These are phyloP conservation scores for Acropora tenuis DNA, from an alignment of 64 coral and sea anemone genomes.

Conservation along the genomic window DNA sequence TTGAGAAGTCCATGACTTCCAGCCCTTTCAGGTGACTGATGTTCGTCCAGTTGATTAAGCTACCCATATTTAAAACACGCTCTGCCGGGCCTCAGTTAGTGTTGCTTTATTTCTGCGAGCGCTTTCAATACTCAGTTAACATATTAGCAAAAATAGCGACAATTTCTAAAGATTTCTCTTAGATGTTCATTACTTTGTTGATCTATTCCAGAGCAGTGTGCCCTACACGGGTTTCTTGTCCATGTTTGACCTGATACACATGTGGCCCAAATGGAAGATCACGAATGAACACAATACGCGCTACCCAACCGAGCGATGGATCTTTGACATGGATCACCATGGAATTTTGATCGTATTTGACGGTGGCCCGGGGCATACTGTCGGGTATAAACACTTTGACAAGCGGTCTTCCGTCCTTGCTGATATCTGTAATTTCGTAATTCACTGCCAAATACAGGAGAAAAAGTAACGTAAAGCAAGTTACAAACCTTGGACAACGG, in stretches of 20 bases:
- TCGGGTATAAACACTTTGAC: constrained; percentile 4
- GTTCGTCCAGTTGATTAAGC: too few relatives aligned
- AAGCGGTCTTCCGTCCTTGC: background rate
- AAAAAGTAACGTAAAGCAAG: too few relatives aligned
- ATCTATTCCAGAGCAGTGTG: background rate
- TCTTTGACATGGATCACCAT: background rate
- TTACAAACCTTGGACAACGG: too few relatives aligned
- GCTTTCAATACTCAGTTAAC: too few relatives aligned
- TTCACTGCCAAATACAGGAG: background rate
- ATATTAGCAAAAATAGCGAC: too few relatives aligned
- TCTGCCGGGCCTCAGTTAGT: too few relatives aligned
- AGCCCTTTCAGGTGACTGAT: too few relatives aligned
- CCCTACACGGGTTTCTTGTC: background rate
- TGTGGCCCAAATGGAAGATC: background rate
- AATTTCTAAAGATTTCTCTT: too few relatives aligned
- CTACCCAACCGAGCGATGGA: constrained; percentile 4
- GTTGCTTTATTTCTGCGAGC: too few relatives aligned
- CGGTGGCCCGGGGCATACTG: background rate
- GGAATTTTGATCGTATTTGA: background rate
- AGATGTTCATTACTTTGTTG: too few relatives aligned
- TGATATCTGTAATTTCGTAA: background rate
- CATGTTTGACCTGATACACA: background rate
- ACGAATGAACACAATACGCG: background rate
- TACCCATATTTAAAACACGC: too few relatives aligned
- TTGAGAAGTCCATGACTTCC: too few relatives aligned